Evolutionary conservation across 2,888 invertebrate species (phyloP).

Genomic region (Branchellion lobata): DNA sequence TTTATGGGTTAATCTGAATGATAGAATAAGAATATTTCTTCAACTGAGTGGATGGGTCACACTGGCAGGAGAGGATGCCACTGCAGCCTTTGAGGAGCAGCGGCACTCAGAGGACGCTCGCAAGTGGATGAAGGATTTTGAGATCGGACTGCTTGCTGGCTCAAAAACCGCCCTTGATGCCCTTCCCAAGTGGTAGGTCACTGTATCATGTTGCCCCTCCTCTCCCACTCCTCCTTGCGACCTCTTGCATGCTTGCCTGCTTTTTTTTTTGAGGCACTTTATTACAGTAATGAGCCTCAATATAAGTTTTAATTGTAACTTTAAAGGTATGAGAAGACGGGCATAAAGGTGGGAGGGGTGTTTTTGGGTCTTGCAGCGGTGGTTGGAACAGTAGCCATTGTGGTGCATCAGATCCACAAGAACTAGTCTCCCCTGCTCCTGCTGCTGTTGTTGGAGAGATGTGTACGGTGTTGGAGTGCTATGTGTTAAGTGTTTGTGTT

Average conservation of each 20-base stretch:
- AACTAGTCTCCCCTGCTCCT: neutral
- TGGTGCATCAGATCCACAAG: conserved; percentile 10
- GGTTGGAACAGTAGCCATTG: neutral
- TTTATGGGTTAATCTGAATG: too few species aligned
- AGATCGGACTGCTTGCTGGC: conserved; percentile 69
- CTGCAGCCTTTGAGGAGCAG: conserved; percentile 97
- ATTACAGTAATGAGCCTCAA: too few species aligned
- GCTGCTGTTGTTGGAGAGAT: too few species aligned
- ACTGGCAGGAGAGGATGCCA: conserved; percentile 74
- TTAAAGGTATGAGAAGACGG: neutral
- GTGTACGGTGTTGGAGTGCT: too few species aligned
- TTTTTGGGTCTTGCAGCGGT: conserved; percentile 13
- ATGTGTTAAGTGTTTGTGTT: too few species aligned
- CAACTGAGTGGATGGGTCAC: too few species aligned
- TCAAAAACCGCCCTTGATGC: conserved; percentile 1
- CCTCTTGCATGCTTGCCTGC: neutral
- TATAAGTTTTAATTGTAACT: too few species aligned
- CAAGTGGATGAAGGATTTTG: conserved; percentile 86
- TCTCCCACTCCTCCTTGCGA: neutral
- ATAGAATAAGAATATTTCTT: too few species aligned
- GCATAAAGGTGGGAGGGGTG: neutral
- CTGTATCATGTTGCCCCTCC: neutral
- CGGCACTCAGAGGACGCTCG: conserved; percentile 96
- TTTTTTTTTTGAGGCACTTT: neutral
- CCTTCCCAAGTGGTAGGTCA: conserved; percentile 21